A percentile compares a stretch with the other conserved stretches of the same genome.
These are phyloP conservation scores for Oreonectes daqikongensis DNA, from an alignment of 2,797 vertebrate genomes.

Conservation along the genomic window DNA sequence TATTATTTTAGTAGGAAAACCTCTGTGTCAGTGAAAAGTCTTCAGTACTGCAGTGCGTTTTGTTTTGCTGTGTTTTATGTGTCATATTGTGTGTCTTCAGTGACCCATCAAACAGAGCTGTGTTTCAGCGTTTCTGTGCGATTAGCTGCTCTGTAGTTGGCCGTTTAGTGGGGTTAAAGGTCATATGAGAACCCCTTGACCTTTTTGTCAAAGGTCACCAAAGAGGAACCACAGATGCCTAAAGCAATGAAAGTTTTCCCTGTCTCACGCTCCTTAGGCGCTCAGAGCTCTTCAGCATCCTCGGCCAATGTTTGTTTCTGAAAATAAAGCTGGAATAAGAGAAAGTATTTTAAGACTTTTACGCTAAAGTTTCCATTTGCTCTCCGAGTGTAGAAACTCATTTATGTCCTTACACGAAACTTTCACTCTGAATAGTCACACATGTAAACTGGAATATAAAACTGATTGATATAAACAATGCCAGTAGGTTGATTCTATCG, in stretches of 20 bases:
- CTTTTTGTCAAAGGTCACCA: constrained; percentile 29
- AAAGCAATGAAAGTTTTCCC: constrained; percentile 10
- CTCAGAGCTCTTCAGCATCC: too few relatives aligned
- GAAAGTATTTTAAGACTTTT: neutral
- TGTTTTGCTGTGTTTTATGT: neutral
- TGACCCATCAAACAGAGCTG: constrained; percentile 44
- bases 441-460: neutral
- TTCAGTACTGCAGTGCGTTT: neutral
- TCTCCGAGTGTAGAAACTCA: neutral
- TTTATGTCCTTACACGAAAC: neutral
- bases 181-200: constrained; percentile 34
- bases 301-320: neutral
- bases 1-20: neutral
- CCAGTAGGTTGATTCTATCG: too few relatives aligned
- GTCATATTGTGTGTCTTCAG: constrained; percentile 26
- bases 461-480: too few relatives aligned
- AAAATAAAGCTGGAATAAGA: neutral
- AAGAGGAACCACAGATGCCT: constrained; percentile 21
- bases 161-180: constrained; percentile 31
- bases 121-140: constrained; percentile 14
- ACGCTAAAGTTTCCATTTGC: neutral
- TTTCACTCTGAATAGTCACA: neutral
- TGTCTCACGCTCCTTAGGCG: neutral
- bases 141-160: constrained; percentile 43
- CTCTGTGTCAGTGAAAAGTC: neutral